Base-by-base conservation (phyloP, 2,113 vertebrate species). In the Peromyscus maniculatus region DNA sequence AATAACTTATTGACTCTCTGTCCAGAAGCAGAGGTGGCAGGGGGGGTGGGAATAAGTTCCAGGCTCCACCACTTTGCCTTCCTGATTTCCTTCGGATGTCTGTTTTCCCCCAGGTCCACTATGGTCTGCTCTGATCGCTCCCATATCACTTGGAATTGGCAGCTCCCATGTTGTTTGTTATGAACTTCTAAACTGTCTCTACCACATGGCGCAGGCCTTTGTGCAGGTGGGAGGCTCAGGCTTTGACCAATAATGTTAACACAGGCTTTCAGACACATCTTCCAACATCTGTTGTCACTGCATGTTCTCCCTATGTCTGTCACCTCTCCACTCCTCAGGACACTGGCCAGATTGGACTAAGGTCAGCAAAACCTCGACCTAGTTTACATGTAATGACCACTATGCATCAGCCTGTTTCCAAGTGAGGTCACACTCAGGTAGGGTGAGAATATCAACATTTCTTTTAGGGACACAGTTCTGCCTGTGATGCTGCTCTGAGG, bases 111-210 rank as follows among this genome's bases (percentile, higher is more conserved):
- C 1, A 28, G 24, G 39, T 33, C 33, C 28, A 3, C 62, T 36
- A 19, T 11, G 2, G 9, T 59, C 31, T 7, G 5, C 5, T 8
- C 4, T 16, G 26, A 24, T 7, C 22, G 0, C 26, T 24, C 55
- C 79, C 21, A 7, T 8, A 33, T 7, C 4, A 26, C 2, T 57
- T 9, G 6, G 5, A 5, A 21, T 19, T 7, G 16, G n/a, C 33
- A n/a, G 66, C 8, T 31, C 3, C 3, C 5, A 4, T 36, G n/a
- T 66, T n/a, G 0, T 28, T 74, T 46, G 0, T 57, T n/a, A 24
- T 16, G 43, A 87, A 49, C 33, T 9, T 79, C 55, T 31, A 72
- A 19, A 36, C 64, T 55, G 55, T 87, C 88, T n/a, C 71, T 36
- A 1, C 33, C 80, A 46, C 24, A 10, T 9, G 31, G 52, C n/a